Percentiles rank a stretch among this genome's conserved stretches.
These are phyloP conservation scores for Cynopterus sphinx DNA, from an alignment of 2,797 vertebrate species.

Conservation along the genomic window DNA sequence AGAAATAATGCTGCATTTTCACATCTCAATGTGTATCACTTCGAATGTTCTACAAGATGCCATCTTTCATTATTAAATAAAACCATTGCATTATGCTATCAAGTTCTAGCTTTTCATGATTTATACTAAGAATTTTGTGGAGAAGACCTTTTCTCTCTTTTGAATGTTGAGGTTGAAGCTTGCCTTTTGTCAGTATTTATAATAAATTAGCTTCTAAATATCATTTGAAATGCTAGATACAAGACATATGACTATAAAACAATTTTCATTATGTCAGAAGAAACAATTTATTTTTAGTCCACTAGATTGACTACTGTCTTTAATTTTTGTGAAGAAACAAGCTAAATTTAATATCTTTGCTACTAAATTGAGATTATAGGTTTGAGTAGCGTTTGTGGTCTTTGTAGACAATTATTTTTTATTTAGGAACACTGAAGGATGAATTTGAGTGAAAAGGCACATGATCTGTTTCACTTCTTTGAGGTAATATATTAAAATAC, in stretches of 20 bases:
- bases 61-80: conserved; percentile 49
- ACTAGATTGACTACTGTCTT: background rate
- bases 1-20: conserved; percentile 26
- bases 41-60: conserved; percentile 19
- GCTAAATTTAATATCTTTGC: conserved; percentile 48
- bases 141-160: conserved; percentile 11
- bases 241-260: conserved; percentile 38
- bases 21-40: conserved; percentile 55
- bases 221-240: conserved; percentile 51
- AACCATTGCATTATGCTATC: conserved; percentile 18
- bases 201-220: conserved; percentile 39
- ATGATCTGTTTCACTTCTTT: conserved; percentile 41
- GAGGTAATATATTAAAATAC: background rate
- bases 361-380: conserved; percentile 13
- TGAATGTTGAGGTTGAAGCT: conserved; percentile 53
- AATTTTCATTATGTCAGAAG: background rate
- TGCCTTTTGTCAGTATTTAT: conserved; percentile 58
- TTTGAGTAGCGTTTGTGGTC: background rate
- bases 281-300: conserved; percentile 39
- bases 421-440: conserved; percentile 9
- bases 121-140: conserved; percentile 50
- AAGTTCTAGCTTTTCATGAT: conserved; percentile 53
- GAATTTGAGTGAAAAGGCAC: conserved; percentile 1
- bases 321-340: conserved; percentile 52
- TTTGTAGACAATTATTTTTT: conserved; percentile 40